Base-by-base conservation (phyloP, 2,888 invertebrate species). In the Drosophila anomelani region DNA sequence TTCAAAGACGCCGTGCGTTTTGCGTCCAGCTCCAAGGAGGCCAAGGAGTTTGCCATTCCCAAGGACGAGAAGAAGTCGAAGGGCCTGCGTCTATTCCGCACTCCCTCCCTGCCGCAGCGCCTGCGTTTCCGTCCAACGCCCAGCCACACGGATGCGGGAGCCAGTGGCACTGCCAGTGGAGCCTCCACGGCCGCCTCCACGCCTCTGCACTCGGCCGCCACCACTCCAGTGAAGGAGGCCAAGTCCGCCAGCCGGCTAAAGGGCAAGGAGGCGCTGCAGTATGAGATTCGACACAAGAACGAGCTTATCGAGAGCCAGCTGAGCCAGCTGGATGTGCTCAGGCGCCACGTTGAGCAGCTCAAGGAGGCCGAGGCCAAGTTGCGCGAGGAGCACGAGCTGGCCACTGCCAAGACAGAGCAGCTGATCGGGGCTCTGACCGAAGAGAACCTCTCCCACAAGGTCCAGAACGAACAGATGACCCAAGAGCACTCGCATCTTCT, bases 281-380 rank as follows among this genome's bases (percentile, higher is more conserved):
- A 93, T 23, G 94, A 94, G 89, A 93, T 94, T 71, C 93, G 93
- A 72, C 93, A 93, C 75, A 94, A 94, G 91, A 94, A 93, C 75
- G 91, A 92, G 59, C 92, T 92, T 39, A 93, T 94, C 51, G 92
- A 92, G 75, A 94, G 93, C 68, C 91, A 94, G 63, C 88, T 92
- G 1, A 93, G 92, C 55, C 93, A 94, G 79, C 89, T 94, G 44
- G 94, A 94, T 74, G 93, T 93, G 56, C 89, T 94, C 64, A 93
- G 93, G 72, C 89, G 91, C n/a, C 92, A 93, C 75, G 91, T 93
- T 13, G 90, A 91, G 29, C 89, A 91, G 62, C 78, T 94, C 6
- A 92, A 92, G 75, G 90, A 91, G 63, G 81, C 86, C 4, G 91
- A 92, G 62, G 43, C 49, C 12, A 91, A 92, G 53, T 58, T 91